Base-by-base conservation (phyloP, 2,888 invertebrate species). In the Chymomyza amoena region DNA sequence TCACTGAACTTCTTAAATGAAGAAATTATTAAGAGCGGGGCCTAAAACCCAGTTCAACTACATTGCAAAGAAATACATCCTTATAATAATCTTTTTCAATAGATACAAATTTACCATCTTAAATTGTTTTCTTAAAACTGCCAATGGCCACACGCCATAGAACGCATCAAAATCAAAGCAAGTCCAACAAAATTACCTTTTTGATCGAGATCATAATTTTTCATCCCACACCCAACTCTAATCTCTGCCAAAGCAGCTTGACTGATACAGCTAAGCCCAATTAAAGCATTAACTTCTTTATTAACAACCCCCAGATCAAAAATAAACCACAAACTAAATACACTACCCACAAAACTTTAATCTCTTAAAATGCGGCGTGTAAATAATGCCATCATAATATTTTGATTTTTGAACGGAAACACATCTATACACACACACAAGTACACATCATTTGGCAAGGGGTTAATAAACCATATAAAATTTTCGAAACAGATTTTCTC, bases 371-470 rank as follows among this genome's bases (percentile, higher is more conserved):
- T 78, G 89, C 79, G 78, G 89, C 89, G 90, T 89, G 89, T 90
- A 90, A 88, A 90, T 88, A 72, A 89, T 78, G 89, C 88, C 89
- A 89, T 90, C 89, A 90, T 68, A 89, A 90, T 89, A 88, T 89
- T 90, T 80, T 89, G 89, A 90, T 87, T 83, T 82, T 77, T 75
- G 72, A 68, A 68, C 63, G 68, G 71, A 61, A 67, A 63, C 63
- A 59, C 32, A 32, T 3, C 3, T 3, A 28, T 6, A 60, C 56
- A n/a, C 20, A 13, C 59, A 57, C 61, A 66, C 61, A 25, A 61
- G 67, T 70, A 69, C 81, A 79, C 77, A 87, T 77, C 75, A 87
- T 76, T 86, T 72, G 84, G 72, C 75, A 89, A 89, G 87, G 89
- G 89, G 89, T 85, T 85, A 85, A 85, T 85, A 87, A 85, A 88